These are phyloP conservation scores for Tillus elongatus DNA, from an alignment of 2,888 invertebrate genomes.

Conservation along the genomic window DNA sequence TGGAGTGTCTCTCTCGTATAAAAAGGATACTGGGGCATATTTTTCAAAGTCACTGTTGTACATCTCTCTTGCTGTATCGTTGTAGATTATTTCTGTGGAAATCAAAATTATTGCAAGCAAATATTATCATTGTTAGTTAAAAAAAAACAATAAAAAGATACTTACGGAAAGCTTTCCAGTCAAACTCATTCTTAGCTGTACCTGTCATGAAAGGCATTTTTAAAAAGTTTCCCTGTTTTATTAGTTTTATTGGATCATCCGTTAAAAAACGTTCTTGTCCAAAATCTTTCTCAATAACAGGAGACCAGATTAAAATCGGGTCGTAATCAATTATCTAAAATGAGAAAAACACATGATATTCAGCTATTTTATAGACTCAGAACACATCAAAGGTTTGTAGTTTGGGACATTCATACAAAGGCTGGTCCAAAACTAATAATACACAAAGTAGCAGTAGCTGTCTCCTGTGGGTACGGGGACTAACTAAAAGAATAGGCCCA, in stretches of 20 bases:
- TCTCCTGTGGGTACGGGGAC: too few species aligned
- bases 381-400: too few species aligned
- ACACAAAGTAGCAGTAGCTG: too few species aligned
- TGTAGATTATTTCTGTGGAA: too few species aligned
- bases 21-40: conserved; percentile 54
- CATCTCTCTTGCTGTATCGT: too few species aligned
- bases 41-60: conserved; percentile 51
- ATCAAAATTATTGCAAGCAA: too few species aligned
- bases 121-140: too few species aligned
- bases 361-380: too few species aligned
- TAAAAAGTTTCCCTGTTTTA: conserved; percentile 46
- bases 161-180: conserved; percentile 53
- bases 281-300: conserved; percentile 53
- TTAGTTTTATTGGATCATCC: conserved; percentile 48
- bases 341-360: neutral
- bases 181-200: conserved; percentile 56
- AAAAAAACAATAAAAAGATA: too few species aligned
- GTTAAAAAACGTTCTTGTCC: conserved; percentile 54
- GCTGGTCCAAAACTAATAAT: too few species aligned
- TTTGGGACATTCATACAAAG: too few species aligned
- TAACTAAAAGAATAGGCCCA: too few species aligned
- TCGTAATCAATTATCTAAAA: conserved; percentile 45
- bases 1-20: conserved; percentile 46
- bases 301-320: conserved; percentile 47
- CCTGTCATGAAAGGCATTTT: conserved; percentile 56